Conservation (phyloP, 2,888 invertebrate genomes). For the Aethes cnicana region DNA sequence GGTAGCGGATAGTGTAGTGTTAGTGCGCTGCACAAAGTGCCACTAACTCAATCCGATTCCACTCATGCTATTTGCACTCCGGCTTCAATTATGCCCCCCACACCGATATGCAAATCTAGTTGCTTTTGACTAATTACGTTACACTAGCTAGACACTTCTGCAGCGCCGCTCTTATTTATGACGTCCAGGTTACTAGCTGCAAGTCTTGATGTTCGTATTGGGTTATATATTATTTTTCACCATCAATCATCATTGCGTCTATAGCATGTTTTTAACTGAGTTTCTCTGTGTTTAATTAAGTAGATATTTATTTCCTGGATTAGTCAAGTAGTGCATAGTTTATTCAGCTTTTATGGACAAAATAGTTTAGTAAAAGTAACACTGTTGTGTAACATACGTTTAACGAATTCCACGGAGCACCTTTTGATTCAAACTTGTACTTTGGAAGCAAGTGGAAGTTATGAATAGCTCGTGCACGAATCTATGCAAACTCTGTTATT, state of each 20-base stretch:
- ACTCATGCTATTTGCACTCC: slow-evolving; percentile 77
- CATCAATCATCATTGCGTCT: neutral
- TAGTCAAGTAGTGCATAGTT: too few relatives aligned
- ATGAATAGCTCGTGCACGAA: slow-evolving; percentile 46
- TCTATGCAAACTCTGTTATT: slow-evolving; percentile 60
- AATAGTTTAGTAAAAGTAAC: too few relatives aligned
- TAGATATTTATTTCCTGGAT: too few relatives aligned
- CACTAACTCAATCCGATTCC: slow-evolving; percentile 77
- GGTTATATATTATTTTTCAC: neutral
- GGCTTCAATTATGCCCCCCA: slow-evolving; percentile 75
- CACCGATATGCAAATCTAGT: slow-evolving; percentile 80
- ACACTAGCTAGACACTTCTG: slow-evolving; percentile 70
- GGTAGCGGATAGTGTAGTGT: too few relatives aligned
- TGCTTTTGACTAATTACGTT: slow-evolving; percentile 76
- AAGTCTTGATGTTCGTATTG: neutral
- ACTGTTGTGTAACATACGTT: slow-evolving; percentile 5
- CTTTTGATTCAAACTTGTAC: slow-evolving; percentile 29
- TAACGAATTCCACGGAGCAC: slow-evolving; percentile 23
- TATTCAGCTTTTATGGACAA: too few relatives aligned
- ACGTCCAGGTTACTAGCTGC: slow-evolving; percentile 45
- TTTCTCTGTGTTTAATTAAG: too few relatives aligned
- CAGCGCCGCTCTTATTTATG: slow-evolving; percentile 65
- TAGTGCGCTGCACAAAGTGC: slow-evolving; percentile 64
- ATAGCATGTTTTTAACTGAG: too few relatives aligned
- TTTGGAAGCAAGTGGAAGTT: slow-evolving; percentile 29